Evolutionary conservation across 2,113 vertebrate species (phyloP), one percentile per base, ranked within the genome.

Genomic region (Muntiacus muntjak): DNA sequence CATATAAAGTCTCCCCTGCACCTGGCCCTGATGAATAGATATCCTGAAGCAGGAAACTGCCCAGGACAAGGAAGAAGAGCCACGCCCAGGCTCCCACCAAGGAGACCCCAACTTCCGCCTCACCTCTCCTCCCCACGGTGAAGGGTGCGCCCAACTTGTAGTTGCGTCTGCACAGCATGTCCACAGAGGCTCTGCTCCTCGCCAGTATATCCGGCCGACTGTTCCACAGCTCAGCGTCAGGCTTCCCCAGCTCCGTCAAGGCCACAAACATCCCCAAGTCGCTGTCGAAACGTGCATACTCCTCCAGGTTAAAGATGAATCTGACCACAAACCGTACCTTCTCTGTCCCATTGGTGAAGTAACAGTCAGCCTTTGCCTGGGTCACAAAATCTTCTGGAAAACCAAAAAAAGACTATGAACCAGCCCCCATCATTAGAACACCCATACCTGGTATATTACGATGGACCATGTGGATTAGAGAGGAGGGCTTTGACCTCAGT

Each of bases 311-410:
- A 74, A 94, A 98, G 92, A 98, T 91, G 95, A 95, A 96, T 30
- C 96, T 87, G 79, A 95, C 84, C 54, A 98, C 45, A 26, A 95
- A 95, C 23, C 17, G 84, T 43, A 97, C 96, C 26, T 79, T 60
- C 7, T 97, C 90, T 2, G 97, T 98, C 81, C 97, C 98, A 2
- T 98, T 98, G 88, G 85, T 97, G 92, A 95, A 98, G 88, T 95
- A 97, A 33, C 98, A 98, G 30, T 97, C 97, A 26, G 89, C 81
- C 57, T 98, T 98, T 1, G 85, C 67, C 88, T 98, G 98, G n/a
- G 86, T 82, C 95, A 98, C 86, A 88, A 97, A 98, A 64, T 97
- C 89, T 93, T 97, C 98, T 98, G 91, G n/a, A 54, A 54, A 83
- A 78, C 82, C 11, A 50, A 50, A 89, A 57, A 8, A 23, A 30